Base-by-base conservation (phyloP, 1,140 invertebrate genomes). In the Maniola jurtina region DNA sequence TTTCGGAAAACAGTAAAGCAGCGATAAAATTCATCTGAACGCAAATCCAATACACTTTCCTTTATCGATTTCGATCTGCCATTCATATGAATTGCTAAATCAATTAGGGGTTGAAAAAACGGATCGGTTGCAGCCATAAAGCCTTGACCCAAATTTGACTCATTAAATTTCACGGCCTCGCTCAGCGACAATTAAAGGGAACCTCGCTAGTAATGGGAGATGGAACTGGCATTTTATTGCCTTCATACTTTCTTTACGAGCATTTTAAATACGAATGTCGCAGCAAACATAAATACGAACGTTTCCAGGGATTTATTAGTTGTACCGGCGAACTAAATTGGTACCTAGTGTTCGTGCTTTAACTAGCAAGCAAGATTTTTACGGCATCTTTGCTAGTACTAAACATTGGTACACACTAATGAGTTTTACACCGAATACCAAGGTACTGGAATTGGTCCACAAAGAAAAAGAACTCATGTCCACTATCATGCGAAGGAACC, bases 71-170 rank as follows among this genome's bases (percentile, higher is more conserved):
- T 65, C 16, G 35, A 65, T 65, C 36, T 52, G 14, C n/a, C 11
- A 52, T 59, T 50, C 35, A 58, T 5, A 42, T 59, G 58, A 42
- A 75, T 74, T 70, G 70, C 77, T 72, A 71, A 79, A 71, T 71
- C 72, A 68, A 73, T 73, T 73, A 68, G 47, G 40, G 45, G 38
- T 14, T 63, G 50, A 70, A 74, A 70, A 74, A 71, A 71, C 62
- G 70, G 63, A 73, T 72, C 68, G 59, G 42, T 62, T 59, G 33
- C 64, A 73, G 56, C 57, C 65, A 70, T 70, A 61, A 67, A 77
- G 61, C 81, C 81, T 87, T 84, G 83, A 80, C 81, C 81, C 67
- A 61, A 85, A 83, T 84, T 73, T 76, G 70, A 47, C 74, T 80
- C 81, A 80, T 83, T 83, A 82, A 80, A 83, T 84, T 81, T 79